A percentile compares a stretch with the other conserved stretches of the same genome.
Evolutionary conservation across 2,113 vertebrate genomes (phyloP).

Genomic region (Rhegmatorhina hoffmannsi): DNA sequence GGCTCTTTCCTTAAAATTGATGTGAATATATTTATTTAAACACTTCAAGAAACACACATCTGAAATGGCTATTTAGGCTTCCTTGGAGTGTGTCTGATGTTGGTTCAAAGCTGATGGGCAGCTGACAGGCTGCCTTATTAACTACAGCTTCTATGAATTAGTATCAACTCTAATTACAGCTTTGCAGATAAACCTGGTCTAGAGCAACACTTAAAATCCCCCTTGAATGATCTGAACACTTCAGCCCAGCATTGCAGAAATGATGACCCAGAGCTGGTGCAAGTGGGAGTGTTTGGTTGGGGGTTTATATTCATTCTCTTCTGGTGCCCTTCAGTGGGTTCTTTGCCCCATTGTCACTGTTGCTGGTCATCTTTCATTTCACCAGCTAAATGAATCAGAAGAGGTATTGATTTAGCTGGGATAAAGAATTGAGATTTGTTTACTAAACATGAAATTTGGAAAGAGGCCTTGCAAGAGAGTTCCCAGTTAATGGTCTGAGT

Average conservation of each 20-base stretch:
- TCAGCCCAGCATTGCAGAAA: neutral
- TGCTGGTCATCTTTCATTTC: neutral
- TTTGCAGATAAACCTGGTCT: slow-evolving; percentile 60
- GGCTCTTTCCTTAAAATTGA: slow-evolving; percentile 17
- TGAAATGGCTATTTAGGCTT: neutral
- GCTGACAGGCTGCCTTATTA: slow-evolving; percentile 13
- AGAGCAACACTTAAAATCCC: neutral
- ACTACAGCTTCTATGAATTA: slow-evolving; percentile 56
- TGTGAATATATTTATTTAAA: slow-evolving; percentile 66
- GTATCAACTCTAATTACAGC: slow-evolving; percentile 48
- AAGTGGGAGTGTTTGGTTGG: neutral
- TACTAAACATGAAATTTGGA: neutral
- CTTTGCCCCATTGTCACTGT: neutral
- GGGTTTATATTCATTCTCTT: neutral
- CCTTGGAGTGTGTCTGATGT: neutral
- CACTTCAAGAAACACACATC: slow-evolving; percentile 47
- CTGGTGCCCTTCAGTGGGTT: neutral
- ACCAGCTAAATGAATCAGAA: neutral
- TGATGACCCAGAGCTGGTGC: neutral
- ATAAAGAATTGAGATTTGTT: neutral
- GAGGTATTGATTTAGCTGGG: neutral
- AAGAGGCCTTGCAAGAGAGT: neutral
- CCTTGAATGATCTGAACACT: neutral
- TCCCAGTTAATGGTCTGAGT: neutral
- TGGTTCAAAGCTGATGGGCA: slow-evolving; percentile 1